Evolutionary conservation across 2,888 invertebrate genomes (phyloP), one percentile per base, ranked within the genome.

Genomic region (Drosophila crucigera): DNA sequence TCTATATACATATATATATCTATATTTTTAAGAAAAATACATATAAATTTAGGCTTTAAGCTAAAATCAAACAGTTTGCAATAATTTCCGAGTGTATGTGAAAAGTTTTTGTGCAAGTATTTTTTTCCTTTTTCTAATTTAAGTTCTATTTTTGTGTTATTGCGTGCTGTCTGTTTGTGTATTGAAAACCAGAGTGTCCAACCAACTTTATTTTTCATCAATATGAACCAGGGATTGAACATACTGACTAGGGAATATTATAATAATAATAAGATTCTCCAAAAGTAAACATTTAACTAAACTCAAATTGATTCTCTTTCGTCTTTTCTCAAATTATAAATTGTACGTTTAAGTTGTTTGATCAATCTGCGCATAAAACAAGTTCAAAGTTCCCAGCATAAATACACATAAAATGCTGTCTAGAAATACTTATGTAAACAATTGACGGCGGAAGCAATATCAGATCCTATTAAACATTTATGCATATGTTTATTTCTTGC

Each of bases 291-390:
- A 16, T 16, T 6, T 25, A 14, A 62, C 28, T 35, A 19, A 52
- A 60, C 25, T 25, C 33, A 33, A 56, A 43, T 25, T 11, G 41
- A 14, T 47, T 31, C 16, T 25, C 25, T 43, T 49, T 31, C n/a
- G 47, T 55, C n/a, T 52, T 47, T 58, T 31, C 52, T 30, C 50
- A 59, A 31, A 16, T 50, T 62, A 25, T 33, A 39, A 43, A 11
- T 58, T 43, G 47, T 58, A 47, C 5, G 3, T 5, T 31, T 70
- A 56, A 69, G 68, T 68, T 56, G 68, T 55, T 50, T 69, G 28
- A 55, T 68, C 54, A 39, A 67, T 11, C 16, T 43, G 54, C 50
- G 65, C 6, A 56, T 64, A 56, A 75, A 73, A 75, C 75, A 78
- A 66, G 54, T 60, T 56, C 9, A 64, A 50, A 77, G 60, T 61